Evolutionary conservation across 2,113 vertebrate species (phyloP), one percentile per base, ranked within the genome.

Genomic region (Bubalus kerabau): DNA sequence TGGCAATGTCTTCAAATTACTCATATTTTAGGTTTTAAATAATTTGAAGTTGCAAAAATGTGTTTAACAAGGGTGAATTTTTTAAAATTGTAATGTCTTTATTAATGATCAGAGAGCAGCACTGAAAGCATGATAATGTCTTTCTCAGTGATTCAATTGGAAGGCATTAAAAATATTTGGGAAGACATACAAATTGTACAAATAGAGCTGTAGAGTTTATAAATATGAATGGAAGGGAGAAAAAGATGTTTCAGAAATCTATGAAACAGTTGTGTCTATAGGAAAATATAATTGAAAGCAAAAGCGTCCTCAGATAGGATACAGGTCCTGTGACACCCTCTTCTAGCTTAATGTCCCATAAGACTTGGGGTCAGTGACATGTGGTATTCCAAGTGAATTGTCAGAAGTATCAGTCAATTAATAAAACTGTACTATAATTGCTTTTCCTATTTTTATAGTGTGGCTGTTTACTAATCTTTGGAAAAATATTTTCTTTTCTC

Each of bases 1-100:
- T 95, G 94, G 78, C 84, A 97, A 91, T 89, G 50, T 96, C 95
- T 97, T 95, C 50, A 91, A 91, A 93, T 97, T 94, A 97, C 94
- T 96, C 62, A 60, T 50, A 89, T 96, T 96, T 95, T 97, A 96
- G 90, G 40, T 76, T 95, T 97, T 95, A 93, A 95, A 59, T 95
- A 96, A 96, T 93, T 89, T 93, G 96, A 97, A 98, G 78, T 95
- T 96, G 94, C 28, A 95, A 89, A 94, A 91, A 76, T 95, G 30
- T 87, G 78, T 91, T 98, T 96, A 95, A 96, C 60, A 86, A 95
- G 92, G 78, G 67, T 78, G 32, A 64, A 9, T 71, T 93, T 40
- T 48, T 14, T 1, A 0, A 26, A 60, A 57, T 95, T 85, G 85
- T 81, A 89, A 97, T 94, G 83, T 98, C 90, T 97, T 98, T 78